Evolutionary conservation across 2,797 vertebrate genomes (phyloP).

Genomic region (Rhodeus uyekii): DNA sequence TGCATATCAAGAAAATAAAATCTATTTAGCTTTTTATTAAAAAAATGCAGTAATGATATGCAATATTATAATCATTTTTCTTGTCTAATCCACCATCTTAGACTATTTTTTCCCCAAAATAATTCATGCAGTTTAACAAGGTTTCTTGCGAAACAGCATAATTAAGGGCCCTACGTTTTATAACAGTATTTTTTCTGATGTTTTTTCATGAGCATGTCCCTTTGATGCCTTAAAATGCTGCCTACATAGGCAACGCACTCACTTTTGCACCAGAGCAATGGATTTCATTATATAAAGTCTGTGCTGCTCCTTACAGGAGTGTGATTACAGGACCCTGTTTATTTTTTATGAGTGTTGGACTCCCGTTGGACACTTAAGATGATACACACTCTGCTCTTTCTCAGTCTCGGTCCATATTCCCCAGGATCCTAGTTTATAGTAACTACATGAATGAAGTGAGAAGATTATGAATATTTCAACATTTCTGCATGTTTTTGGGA

Average conservation of each 20-base stretch:
- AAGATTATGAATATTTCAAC: slow-evolving; percentile 67
- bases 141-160: background rate
- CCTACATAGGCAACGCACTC: background rate
- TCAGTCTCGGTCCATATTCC: slow-evolving; percentile 28
- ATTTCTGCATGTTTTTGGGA: slow-evolving; percentile 21
- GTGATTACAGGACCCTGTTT: slow-evolving; percentile 2
- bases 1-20: background rate
- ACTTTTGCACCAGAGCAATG: background rate
- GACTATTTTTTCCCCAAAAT: background rate
- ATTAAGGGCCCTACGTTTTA: background rate
- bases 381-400: slow-evolving; percentile 10
- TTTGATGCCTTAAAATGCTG: background rate
- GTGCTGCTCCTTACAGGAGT: background rate
- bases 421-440: slow-evolving; percentile 26
- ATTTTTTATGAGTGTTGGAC: slow-evolving; percentile 5
- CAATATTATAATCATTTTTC: background rate
- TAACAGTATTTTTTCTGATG: background rate
- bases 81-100: background rate
- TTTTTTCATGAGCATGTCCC: background rate
- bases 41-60: background rate
- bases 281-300: background rate
- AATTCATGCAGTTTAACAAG: background rate
- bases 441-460: slow-evolving; percentile 50
- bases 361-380: slow-evolving; percentile 2
- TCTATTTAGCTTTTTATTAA: background rate